These are phyloP conservation scores for Varanus salvator DNA, from an alignment of 2,113 vertebrate genomes.

Conservation along the genomic window DNA sequence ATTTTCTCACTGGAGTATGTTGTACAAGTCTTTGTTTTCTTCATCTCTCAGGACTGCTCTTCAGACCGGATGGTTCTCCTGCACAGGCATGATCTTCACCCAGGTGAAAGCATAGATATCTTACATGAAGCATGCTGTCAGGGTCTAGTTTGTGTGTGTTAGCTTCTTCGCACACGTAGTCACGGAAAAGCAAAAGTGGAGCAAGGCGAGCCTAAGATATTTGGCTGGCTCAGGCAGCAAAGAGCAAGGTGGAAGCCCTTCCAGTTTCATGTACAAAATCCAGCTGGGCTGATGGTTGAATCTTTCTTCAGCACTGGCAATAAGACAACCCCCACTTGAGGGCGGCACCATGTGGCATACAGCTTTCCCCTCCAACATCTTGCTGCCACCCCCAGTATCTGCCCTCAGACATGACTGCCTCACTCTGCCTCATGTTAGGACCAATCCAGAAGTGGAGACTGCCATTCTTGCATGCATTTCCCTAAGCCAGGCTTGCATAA, in stretches of 20 bases:
- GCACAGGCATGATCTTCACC: background rate
- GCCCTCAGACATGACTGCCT: background rate
- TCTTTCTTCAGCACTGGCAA: too few species aligned
- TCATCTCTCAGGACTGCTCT: background rate
- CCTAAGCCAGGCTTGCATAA: background rate
- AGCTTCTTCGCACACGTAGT: background rate
- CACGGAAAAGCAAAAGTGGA: background rate
- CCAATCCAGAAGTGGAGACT: too few species aligned
- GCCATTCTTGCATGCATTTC: background rate
- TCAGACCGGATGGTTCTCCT: background rate
- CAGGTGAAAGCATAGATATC: too few species aligned
- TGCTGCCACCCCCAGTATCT: background rate
- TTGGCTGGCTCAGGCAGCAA: too few species aligned
- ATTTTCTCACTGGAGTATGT: background rate
- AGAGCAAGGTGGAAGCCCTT: too few species aligned
- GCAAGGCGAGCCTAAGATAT: too few species aligned
- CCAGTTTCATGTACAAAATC: too few species aligned
- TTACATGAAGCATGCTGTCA: background rate
- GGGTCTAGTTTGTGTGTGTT: background rate
- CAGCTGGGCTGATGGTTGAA: too few species aligned
- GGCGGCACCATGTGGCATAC: too few species aligned
- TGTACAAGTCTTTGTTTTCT: slow-evolving; percentile 10
- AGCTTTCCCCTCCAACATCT: too few species aligned
- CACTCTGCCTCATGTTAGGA: background rate
- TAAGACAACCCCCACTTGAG: too few species aligned